These are phyloP conservation scores for Stichopus chloronotus DNA, from an alignment of 35 echinoderm and acorn worm genomes.

Conservation along the genomic window DNA sequence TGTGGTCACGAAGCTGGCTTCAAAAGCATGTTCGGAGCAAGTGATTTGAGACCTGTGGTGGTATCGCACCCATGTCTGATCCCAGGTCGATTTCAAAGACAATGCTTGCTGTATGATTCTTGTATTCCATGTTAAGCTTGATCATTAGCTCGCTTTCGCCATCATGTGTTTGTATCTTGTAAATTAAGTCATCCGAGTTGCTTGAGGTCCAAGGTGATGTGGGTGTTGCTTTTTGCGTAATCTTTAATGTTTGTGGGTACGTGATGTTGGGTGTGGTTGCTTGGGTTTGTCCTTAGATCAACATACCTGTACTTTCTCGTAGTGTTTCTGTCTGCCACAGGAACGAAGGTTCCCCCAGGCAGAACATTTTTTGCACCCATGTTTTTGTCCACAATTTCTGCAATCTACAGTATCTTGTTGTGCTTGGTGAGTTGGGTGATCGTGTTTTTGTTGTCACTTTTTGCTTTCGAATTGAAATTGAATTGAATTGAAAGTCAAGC, in stretches of 20 bases:
- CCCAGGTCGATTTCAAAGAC: constrained; percentile 8
- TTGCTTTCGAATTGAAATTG: too few relatives aligned
- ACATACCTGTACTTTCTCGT: constrained; percentile 27
- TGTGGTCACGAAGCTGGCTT: constrained; percentile 6
- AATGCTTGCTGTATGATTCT: constrained; percentile 22
- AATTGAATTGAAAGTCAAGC: neutral
- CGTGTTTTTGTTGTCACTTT: neutral
- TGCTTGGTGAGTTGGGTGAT: constrained; percentile 8
- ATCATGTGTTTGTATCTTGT: neutral
- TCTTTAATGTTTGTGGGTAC: neutral
- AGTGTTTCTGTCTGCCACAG: constrained; percentile 21
- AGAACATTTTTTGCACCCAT: constrained; percentile 3
- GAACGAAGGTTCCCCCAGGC: too few relatives aligned
- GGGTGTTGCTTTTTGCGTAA: neutral
- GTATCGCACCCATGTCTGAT: constrained; percentile 3
- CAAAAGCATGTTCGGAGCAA: neutral
- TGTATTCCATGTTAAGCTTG: neutral
- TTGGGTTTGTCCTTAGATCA: too few relatives aligned
- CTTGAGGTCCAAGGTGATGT: constrained; percentile 34
- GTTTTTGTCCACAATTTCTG: constrained; percentile 28
- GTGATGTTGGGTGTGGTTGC: too few relatives aligned
- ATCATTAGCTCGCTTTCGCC: constrained; percentile 36
- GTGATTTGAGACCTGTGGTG: constrained; percentile 19
- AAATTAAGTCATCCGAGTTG: constrained; percentile 6
- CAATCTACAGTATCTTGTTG: constrained; percentile 26